Conservation (phyloP, 2,888 invertebrate species). For the Kuschelorhynchus macadamiae region DNA sequence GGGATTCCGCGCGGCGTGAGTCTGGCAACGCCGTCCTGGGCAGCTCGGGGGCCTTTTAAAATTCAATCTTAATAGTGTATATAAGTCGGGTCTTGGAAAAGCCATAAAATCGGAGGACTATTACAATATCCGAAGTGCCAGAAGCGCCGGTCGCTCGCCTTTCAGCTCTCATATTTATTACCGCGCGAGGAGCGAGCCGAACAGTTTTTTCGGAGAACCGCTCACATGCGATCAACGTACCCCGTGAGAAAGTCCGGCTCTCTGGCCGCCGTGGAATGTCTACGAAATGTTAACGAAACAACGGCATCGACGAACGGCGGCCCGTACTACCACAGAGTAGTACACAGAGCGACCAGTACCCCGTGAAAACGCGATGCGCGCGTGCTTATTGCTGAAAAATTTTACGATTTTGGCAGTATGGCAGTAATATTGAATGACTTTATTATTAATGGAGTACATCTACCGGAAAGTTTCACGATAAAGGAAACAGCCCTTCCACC, state of each 20-base stretch:
- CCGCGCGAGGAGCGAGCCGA: constrained; percentile 21
- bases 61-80: constrained; percentile 37
- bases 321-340: no score
- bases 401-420: no score
- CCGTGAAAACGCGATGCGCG: no score
- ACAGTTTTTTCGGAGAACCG: constrained; percentile 47
- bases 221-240: constrained; percentile 45
- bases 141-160: constrained; percentile 43
- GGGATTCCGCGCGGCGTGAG: no score
- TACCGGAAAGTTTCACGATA: no score
- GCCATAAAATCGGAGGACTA: constrained; percentile 38
- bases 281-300: constrained; percentile 48
- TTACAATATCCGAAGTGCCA: constrained; percentile 42
- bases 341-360: no score
- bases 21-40: no score
- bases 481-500: no score
- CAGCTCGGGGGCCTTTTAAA: constrained; percentile 31
- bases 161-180: constrained; percentile 46
- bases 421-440: no score
- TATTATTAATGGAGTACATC: no score
- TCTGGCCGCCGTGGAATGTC: constrained; percentile 45
- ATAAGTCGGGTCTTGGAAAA: constrained; percentile 39
- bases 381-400: no score
- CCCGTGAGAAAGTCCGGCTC: constrained; percentile 49
- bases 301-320: constrained; percentile 43